Base-by-base conservation (phyloP, 2,888 invertebrate genomes). In the Megalurothrips usitatus region DNA sequence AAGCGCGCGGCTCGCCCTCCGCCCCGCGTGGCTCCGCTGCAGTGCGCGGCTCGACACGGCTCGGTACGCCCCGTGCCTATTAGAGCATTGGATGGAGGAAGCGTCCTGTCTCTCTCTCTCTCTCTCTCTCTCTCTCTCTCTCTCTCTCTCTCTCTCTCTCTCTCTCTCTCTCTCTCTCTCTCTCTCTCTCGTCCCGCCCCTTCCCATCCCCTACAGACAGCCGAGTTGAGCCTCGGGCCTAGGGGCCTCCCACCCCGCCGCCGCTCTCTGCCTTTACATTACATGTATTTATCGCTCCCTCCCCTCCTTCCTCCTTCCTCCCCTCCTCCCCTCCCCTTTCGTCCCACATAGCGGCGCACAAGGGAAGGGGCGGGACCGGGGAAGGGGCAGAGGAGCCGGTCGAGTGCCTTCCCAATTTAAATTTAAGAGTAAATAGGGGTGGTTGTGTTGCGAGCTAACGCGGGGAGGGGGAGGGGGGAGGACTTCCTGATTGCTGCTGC, bases 391-490 rank as follows among this genome's bases (percentile, higher is more conserved):
- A n/a, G n/a, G n/a, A n/a, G 68, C 23, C 26, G 68, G 26, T 75
- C 26, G 68, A 75, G 68, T 75, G 68, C 23, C 26, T 23, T 43
- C 68, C 68, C 68, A 75, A 75, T 75, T 75, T 75, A 75, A 75
- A 75, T 75, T 75, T 75, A 75, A 26, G 23, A 26, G 23, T 75
- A 75, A 75, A 75, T 75, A 75, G 68, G 68, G 68, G 68, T 75
- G n/a, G 68, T 75, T 75, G 68, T 26, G 68, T n/a, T 26, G 68
- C 23, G 68, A 75, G 68, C 23, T 23, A 75, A 23, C 68, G 12
- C 19, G 23, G 68, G 68, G 68, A 68, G 26, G 10, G 68, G 26
- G 26, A 23, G 23, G 26, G 68, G 26, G 68, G 26, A 12, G 68
- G 68, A 75, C 68, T 75, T 75, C 68, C 68, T 75, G 68, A 75